phyloP scores from a whole-genome alignment of 1,140 invertebrate genomes.

The Megalonaias nervosa region DNA sequence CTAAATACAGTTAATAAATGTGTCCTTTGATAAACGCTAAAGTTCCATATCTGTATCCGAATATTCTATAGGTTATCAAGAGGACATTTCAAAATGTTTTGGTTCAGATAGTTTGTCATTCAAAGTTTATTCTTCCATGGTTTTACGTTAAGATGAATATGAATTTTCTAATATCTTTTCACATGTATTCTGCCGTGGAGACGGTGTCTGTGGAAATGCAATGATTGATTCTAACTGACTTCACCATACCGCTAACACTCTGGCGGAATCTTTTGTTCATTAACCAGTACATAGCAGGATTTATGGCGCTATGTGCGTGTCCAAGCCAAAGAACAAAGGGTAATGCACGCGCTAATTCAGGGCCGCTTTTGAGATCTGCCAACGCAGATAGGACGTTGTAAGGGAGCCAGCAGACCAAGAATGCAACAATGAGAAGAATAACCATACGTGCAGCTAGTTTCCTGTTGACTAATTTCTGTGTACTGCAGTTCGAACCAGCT shows the following conservation, averaged over 20 bases:
- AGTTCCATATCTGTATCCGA: no score
- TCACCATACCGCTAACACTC: constrained; percentile 41
- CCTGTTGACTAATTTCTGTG: constrained; percentile 83
- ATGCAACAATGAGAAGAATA: constrained; percentile 91
- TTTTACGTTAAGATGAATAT: no score
- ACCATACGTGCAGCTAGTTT: constrained; percentile 93
- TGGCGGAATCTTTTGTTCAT: constrained; percentile 78
- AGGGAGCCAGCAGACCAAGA: constrained; percentile 96
- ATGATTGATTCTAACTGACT: constrained; percentile 29
- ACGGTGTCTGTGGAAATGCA: not conserved
- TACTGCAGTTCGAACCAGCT: constrained; percentile 75
- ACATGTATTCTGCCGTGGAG: no score
- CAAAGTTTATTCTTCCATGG: no score
- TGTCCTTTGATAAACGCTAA: no score
- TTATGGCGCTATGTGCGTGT: constrained; percentile 84
- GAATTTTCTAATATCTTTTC: no score
- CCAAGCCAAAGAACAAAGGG: constrained; percentile 79
- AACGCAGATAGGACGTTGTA: constrained; percentile 81
- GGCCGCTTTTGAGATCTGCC: constrained; percentile 75
- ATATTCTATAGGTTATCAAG: no score
- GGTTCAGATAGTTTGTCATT: no score
- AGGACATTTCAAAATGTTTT: no score
- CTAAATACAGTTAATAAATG: no score
- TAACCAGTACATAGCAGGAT: constrained; percentile 85
- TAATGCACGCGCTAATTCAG: constrained; percentile 53